Evolutionary conservation across 1,140 invertebrate genomes (phyloP).

Genomic region (Hyles euphorbiae): DNA sequence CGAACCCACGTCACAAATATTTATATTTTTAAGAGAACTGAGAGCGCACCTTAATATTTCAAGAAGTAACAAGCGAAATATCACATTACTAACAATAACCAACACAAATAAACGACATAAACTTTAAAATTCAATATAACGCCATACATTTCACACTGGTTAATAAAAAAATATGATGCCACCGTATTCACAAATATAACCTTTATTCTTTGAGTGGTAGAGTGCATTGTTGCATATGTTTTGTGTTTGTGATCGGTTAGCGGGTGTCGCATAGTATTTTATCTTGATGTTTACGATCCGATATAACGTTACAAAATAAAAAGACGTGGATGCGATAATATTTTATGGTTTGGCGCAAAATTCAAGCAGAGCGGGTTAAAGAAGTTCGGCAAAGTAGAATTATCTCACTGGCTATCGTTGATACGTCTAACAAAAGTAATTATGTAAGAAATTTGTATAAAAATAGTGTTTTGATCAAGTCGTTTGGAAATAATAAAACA

Average conservation of each 20-base stretch:
- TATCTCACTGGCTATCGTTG: no score
- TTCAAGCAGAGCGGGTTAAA: not conserved
- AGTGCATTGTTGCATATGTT: constrained; percentile 3
- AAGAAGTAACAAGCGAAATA: constrained; percentile 20
- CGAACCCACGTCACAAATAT: no score
- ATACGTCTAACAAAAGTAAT: no score
- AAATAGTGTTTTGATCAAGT: no score
- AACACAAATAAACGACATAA: constrained; percentile 28
- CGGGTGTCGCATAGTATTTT: constrained; percentile 33
- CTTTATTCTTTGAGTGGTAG: not conserved
- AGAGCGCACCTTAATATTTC: not conserved
- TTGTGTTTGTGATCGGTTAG: constrained; percentile 6
- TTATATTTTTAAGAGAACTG: not conserved
- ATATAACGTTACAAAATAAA: constrained; percentile 35
- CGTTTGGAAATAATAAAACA: no score
- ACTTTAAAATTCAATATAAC: constrained; percentile 41
- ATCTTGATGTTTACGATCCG: constrained; percentile 34
- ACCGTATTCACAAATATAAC: not conserved
- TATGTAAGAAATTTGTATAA: no score
- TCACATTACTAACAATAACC: constrained; percentile 32
- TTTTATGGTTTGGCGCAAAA: constrained; percentile 23
- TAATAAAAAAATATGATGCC: constrained; percentile 8
- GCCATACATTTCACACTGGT: constrained; percentile 32
- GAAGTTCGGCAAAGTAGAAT: no score
- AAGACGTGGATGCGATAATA: constrained; percentile 20